Evolutionary conservation across 2,888 invertebrate species (phyloP).

Genomic region (Cephus spinipes): DNA sequence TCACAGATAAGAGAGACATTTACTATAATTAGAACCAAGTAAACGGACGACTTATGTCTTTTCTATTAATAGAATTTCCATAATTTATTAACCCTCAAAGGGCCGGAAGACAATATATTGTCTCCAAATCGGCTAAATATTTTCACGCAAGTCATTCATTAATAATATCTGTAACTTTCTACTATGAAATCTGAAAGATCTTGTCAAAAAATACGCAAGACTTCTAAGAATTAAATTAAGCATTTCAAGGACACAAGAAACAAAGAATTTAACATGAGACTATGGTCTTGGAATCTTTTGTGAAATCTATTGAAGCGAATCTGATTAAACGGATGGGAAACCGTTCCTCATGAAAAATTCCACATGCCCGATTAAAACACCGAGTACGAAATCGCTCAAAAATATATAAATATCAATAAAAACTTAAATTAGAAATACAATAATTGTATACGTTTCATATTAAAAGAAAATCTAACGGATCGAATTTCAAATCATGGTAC

Average conservation of each 20-base stretch:
- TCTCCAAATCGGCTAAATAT: too few species aligned
- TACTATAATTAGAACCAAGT: too few species aligned
- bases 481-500: not conserved
- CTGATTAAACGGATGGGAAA: slow-evolving; percentile 38
- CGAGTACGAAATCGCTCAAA: not conserved
- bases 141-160: too few species aligned
- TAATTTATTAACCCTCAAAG: not conserved
- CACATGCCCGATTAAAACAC: not conserved
- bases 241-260: not conserved
- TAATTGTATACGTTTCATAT: not conserved
- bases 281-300: slow-evolving; percentile 38
- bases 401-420: not conserved
- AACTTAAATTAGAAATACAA: not conserved
- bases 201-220: too few species aligned
- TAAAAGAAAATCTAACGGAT: not conserved
- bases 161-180: too few species aligned
- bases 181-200: too few species aligned
- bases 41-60: not conserved
- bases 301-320: slow-evolving; percentile 38
- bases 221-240: not conserved
- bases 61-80: not conserved
- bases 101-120: too few species aligned
- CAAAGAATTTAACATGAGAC: slow-evolving; percentile 10
- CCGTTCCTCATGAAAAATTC: slow-evolving; percentile 6
- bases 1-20: too few species aligned